Evolutionary conservation across 2,888 invertebrate genomes (phyloP), one percentile per base, ranked within the genome.

Genomic region (Chironomus tentans): DNA sequence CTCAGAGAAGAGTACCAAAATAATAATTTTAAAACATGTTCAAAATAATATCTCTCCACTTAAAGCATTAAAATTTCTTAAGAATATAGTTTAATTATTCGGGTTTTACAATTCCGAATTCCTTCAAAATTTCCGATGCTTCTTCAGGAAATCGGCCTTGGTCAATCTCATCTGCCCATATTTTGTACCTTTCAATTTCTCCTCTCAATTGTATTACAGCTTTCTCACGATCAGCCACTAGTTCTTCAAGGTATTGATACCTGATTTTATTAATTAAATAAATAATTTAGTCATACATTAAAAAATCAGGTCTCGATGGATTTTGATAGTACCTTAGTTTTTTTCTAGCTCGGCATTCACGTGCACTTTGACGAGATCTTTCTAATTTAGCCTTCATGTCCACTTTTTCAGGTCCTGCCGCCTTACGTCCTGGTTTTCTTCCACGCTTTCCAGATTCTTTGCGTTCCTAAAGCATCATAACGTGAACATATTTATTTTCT

Each of bases 301-400:
- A 28, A 28, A 4, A 28, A 28, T 28, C 5, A 28, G 1, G 3
- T 28, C 3, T 4, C 28, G 5, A 28, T 28, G 1, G 3, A 28
- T 28, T 28, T 28, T 28, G 2, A 24, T 28, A 1, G 5, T 98
- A 98, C 74, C 98, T 90, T 78, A 98, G 87, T 84, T 98, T 98
- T 86, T 98, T 98, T 74, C 98, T 89, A 69, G 97, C 97, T 79
- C 98, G 90, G 83, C 98, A 98, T 87, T 98, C 98, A 80, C 97
- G 88, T 79, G 98, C 98, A 85, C 97, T 97, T 86, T 98, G 97
- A 79, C 98, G 89, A 84, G 97, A 97, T 78, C 97, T 89, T 85
- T 98, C 94, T 80, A 97, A 88, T 87, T 96, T 96, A 78, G 94
- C 95, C 88, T 93, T 94, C 87, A 95, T 93, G 85, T 97, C 96